Percentiles rank a stretch among this genome's conserved stretches.
Conservation (phyloP, 2,113 vertebrate genomes). For the Pseudopipra pipra region DNA sequence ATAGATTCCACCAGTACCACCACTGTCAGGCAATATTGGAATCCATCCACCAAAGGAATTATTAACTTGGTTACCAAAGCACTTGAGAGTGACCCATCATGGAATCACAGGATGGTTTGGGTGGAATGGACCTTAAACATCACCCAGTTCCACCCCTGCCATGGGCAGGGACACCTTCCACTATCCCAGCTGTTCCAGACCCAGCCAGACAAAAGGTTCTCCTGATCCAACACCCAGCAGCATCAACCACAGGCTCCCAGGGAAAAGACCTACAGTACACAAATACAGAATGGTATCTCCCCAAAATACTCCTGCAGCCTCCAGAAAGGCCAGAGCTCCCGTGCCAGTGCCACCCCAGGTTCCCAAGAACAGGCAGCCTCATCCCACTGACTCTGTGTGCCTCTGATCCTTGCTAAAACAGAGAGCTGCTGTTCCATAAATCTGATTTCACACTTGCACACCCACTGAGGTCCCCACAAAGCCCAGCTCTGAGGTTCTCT, state of each 20-base stretch:
- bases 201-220: not conserved
- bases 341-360: not conserved
- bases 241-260: rapidly evolving
- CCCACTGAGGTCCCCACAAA: not conserved
- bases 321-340: not conserved
- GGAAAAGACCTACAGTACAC: rapidly evolving
- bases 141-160: not conserved
- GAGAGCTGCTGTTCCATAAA: not conserved
- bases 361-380: rapidly evolving
- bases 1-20: not conserved
- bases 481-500: not conserved
- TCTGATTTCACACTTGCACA: not conserved
- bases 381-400: not conserved
- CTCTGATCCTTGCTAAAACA: not conserved
- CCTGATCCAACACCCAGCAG: not conserved
- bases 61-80: not conserved
- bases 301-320: not conserved
- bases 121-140: not conserved
- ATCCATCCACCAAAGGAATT: not conserved
- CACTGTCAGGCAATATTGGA: rapidly evolving
- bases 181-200: not conserved
- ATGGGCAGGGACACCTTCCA: not conserved
- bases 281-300: rapidly evolving
- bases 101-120: not conserved
- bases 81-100: not conserved